Evolutionary conservation across 2,797 vertebrate species (phyloP).

Genomic region (Tarsius wallacei): DNA sequence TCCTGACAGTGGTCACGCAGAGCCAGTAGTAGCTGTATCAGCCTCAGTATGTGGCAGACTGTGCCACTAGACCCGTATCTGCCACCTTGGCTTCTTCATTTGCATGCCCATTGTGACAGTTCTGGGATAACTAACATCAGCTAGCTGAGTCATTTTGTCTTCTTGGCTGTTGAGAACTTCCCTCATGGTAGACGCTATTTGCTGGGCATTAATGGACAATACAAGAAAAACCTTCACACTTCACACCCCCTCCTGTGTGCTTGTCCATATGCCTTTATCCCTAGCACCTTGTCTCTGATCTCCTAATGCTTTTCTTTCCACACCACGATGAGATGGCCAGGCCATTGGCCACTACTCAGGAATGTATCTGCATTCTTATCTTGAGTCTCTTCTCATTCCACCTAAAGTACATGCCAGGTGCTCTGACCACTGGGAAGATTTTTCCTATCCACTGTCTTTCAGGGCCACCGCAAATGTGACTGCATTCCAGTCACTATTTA

Average conservation of each 20-base stretch:
- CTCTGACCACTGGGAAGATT: background rate
- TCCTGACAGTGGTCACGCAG: background rate
- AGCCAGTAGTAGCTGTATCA: background rate
- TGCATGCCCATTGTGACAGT: background rate
- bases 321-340: background rate
- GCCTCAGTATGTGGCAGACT: background rate
- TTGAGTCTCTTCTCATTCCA: background rate
- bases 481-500: background rate
- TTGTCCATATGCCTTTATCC: background rate
- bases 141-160: slow-evolving; percentile 27
- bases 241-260: background rate
- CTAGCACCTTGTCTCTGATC: background rate
- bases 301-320: slow-evolving; percentile 5
- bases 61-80: background rate
- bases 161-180: slow-evolving; percentile 5
- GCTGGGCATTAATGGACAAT: background rate
- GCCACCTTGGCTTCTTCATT: background rate
- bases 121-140: background rate
- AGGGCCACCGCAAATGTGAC: background rate
- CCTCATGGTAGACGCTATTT: background rate
- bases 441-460: background rate
- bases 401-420: background rate
- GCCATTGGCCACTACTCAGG: background rate
- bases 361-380: background rate
- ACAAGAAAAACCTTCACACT: background rate